Base-by-base conservation (phyloP, 2,113 vertebrate species). In the Pluvialis apricaria region DNA sequence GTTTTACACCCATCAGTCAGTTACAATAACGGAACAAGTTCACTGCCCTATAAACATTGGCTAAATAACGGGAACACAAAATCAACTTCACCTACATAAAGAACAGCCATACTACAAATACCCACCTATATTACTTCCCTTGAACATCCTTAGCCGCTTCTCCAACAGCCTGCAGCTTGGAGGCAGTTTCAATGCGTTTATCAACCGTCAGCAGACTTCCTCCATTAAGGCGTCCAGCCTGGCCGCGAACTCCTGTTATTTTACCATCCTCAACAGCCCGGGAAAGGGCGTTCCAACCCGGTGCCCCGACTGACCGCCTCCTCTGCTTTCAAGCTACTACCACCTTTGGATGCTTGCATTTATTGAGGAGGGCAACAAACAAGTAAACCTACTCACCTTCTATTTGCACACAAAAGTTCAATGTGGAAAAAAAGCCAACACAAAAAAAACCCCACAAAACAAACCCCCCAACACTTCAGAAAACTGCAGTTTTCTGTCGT, bases 191-290 rank as follows among this genome's bases (percentile, higher is more conserved):
- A 38, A 2, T 1, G 26, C 24, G 42, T 19, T 55, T 9, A 9
- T 8, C 62, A 47, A 3, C 44, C 58, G 20, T 4, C 44, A 51
- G 64, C 49, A 77, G 64, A 6, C 15, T 14, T 57, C 28, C 42
- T 47, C 69, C 16, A 1, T 3, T 6, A 5, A 6, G 4, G 1
- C 15, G 21, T 8, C 69, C 47, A 13, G 25, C 2, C 66, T 4
- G 16, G 58, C 57, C 32, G 2, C 0, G 9, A 73, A 12, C 31
- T 45, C 49, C 0, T 1, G 26, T 18, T 19, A 36, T 16, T 38
- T 78, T 6, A 38, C 5, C 11, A 15, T 18, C 65, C 40, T 25
- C 22, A 36, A 8, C 15, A 44, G 66, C 54, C 40, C 0, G 18
- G 25, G 42, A 17, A 51, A 31, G 9, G 49, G 13, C 5, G 11